Evolutionary conservation across 2,113 vertebrate genomes (phyloP), one percentile per base, ranked within the genome.

Genomic region (Callaeas wilsoni): DNA sequence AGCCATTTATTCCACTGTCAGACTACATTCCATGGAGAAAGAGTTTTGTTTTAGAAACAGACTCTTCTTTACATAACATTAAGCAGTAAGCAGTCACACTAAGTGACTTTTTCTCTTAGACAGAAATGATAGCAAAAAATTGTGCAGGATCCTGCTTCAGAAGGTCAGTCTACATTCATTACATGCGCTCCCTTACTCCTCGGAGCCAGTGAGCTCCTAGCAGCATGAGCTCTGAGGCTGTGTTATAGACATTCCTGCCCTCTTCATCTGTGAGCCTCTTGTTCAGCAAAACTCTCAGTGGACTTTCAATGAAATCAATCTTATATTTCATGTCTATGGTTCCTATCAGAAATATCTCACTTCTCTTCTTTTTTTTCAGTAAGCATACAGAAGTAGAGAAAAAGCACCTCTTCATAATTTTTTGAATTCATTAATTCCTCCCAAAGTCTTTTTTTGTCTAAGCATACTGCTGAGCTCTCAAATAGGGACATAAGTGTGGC

Each of bases 191-290:
- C 33, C 10, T 90, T 76, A 44, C 37, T 76, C n/a, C 59, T 87
- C 0, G 0, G 57, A 90, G 47, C 50, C 3, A 4, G 33, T 29
- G 62, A 89, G 81, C 32, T 90, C 33, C 57, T 83, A 46, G 71
- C 5, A 12, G 76, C 4, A 13, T 4, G 21, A 89, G 67, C 30
- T 90, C 84, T 87, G 91, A 89, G 70, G 47, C 59, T 94, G 55
- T 41, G 15, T 78, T 70, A 63, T 96, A 94, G 95, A 88, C n/a
- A 94, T 83, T 85, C 52, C 33, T 83, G 13, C 25, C 35, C 19
- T 83, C 71, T 87, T 97, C 89, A 65, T 95, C 87, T 92, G 19
- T 70, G 70, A 94, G 37, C 15, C n/a, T 73, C 67, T 87, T 95
- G 93, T 94, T 85, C 35, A 75, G 67, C 26, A 90, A 55, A 93